phyloP scores from a whole-genome alignment of 2,888 invertebrate genomes.

The Dryadula phaetusa region DNA sequence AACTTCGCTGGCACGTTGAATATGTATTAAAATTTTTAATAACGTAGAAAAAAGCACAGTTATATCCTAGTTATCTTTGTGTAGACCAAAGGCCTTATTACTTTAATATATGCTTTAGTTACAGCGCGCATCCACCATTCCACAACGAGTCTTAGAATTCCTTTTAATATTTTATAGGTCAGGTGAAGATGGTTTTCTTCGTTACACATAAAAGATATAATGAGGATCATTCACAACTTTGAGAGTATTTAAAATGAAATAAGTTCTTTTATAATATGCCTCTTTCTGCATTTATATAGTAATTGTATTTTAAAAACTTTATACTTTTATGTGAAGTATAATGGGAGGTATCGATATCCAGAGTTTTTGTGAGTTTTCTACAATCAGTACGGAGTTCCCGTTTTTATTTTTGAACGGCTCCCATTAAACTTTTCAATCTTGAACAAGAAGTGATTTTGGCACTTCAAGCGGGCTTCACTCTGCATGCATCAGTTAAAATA shows the following conservation, averaged over 20 bases:
- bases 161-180: slow-evolving; percentile 25
- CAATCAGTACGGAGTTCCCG: not conserved
- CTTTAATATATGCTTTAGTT: slow-evolving; percentile 11
- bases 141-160: slow-evolving; percentile 9
- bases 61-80: not conserved
- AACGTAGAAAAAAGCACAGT: not conserved
- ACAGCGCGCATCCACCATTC: slow-evolving; percentile 3
- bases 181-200: slow-evolving; percentile 23
- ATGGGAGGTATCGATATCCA: not conserved
- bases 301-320: not conserved
- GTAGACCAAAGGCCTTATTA: slow-evolving; percentile 12
- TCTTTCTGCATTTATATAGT: not conserved
- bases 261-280: not conserved
- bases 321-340: not conserved
- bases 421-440: slow-evolving; percentile 9
- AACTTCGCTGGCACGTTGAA: not conserved
- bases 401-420: not conserved
- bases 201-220: slow-evolving; percentile 15
- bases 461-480: slow-evolving; percentile 7
- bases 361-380: not conserved
- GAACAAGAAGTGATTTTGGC: slow-evolving; percentile 25
- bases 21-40: not conserved
- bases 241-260: slow-evolving; percentile 5
- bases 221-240: slow-evolving; percentile 9
- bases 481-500: slow-evolving; percentile 16